Percentiles rank a stretch among this genome's conserved stretches.
phyloP scores from a whole-genome alignment of 2,113 vertebrate genomes.

The Mobula hypostoma region DNA sequence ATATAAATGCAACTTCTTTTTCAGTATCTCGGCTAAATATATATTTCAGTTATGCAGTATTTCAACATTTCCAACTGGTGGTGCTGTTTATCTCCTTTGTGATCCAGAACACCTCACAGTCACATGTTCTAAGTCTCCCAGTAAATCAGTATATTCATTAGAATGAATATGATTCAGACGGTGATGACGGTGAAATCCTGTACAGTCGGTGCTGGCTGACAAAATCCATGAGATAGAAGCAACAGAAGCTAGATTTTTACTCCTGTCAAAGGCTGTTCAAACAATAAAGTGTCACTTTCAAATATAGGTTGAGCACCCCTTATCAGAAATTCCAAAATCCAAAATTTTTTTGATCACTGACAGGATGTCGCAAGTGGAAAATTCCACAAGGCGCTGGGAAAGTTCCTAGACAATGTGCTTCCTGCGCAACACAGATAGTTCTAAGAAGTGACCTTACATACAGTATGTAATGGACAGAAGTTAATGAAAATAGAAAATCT shows the following conservation, averaged over 20 bases:
- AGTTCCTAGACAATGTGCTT: too few species aligned
- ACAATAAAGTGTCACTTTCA: neutral
- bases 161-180: neutral
- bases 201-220: neutral
- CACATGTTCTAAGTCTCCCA: slow-evolving; percentile 14
- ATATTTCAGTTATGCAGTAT: neutral
- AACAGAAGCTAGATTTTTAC: neutral
- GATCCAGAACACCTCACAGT: neutral
- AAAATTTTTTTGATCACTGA: too few species aligned
- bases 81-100: slow-evolving; percentile 6
- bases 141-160: slow-evolving; percentile 21
- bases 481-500: too few species aligned
- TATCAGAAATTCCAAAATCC: too few species aligned
- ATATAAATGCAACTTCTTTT: neutral
- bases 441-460: too few species aligned
- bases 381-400: too few species aligned
- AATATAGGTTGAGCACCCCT: neutral
- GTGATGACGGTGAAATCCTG: neutral
- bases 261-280: neutral
- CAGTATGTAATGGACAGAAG: too few species aligned
- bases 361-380: too few species aligned
- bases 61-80: neutral
- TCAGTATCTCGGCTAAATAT: neutral
- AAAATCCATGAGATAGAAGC: slow-evolving; percentile 16
- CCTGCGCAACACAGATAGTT: too few species aligned